Conservation (phyloP, 2,888 invertebrate genomes). For the Ichneumoninae sp. region DNA sequence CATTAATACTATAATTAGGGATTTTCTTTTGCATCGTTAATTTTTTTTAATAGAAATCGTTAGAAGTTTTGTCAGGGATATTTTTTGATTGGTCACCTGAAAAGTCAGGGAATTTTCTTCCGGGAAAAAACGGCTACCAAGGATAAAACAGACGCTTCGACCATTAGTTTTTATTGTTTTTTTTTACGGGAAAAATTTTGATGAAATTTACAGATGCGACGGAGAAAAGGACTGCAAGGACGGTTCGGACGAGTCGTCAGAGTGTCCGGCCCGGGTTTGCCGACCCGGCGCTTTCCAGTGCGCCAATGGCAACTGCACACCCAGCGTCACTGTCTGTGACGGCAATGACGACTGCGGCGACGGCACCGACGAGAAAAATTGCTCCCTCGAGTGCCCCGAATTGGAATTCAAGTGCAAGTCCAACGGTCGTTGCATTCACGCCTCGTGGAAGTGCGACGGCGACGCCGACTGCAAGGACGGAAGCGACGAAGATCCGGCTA, state of each 20-base stretch:
- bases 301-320: conserved; percentile 95
- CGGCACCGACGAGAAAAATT: conserved; percentile 93
- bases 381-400: conserved; percentile 93
- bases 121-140: too few relatives aligned
- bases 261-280: conserved; percentile 94
- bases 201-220: conserved; percentile 87
- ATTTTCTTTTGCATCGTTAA: too few relatives aligned
- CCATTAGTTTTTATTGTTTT: neutral
- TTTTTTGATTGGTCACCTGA: too few relatives aligned
- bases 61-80: too few relatives aligned
- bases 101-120: too few relatives aligned
- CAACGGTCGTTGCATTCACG: conserved; percentile 94
- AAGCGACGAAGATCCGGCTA: conserved; percentile 95
- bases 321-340: conserved; percentile 96
- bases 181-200: neutral
- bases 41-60: too few relatives aligned
- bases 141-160: neutral
- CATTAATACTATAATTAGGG: too few relatives aligned
- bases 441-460: conserved; percentile 97
- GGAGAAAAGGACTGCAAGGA: conserved; percentile 97
- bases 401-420: conserved; percentile 95
- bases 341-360: conserved; percentile 97
- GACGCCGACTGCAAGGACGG: conserved; percentile 97
- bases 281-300: conserved; percentile 97
- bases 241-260: conserved; percentile 94